These are phyloP conservation scores for Pseudomyrmex pallidus DNA, from an alignment of 1,140 invertebrate genomes.

Conservation along the genomic window DNA sequence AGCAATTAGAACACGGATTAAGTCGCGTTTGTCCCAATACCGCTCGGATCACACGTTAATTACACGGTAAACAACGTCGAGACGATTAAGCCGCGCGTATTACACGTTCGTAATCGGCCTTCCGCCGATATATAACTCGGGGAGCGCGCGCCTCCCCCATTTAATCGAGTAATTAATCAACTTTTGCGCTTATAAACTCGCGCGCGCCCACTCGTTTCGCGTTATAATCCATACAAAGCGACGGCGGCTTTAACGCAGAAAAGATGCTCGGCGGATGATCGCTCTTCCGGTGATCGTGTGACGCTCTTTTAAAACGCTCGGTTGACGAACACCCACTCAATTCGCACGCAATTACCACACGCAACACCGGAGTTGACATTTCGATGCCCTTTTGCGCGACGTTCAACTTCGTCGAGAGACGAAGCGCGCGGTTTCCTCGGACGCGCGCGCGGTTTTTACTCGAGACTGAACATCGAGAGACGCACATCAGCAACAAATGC, in stretches of 20 bases:
- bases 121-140: neutral
- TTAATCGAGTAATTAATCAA: conserved; percentile 47
- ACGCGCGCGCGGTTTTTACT: neutral
- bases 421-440: neutral
- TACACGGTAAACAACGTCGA: conserved; percentile 36
- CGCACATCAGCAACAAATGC: neutral
- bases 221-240: neutral
- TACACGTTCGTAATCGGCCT: conserved; percentile 26
- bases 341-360: conserved; percentile 40
- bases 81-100: conserved; percentile 23
- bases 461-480: neutral
- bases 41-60: conserved; percentile 27
- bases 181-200: neutral
- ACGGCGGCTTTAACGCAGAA: neutral
- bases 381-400: conserved; percentile 44
- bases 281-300: neutral
- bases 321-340: conserved; percentile 35
- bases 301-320: conserved; percentile 19
- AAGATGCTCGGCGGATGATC: conserved; percentile 31
- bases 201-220: neutral
- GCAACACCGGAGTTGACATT: conserved; percentile 58
- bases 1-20: conserved; percentile 48
- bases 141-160: neutral
- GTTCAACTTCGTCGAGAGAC: conserved; percentile 17
- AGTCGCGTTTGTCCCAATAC: conserved; percentile 30